Conservation (phyloP, 1,140 invertebrate species). For the Asobara japonica region DNA sequence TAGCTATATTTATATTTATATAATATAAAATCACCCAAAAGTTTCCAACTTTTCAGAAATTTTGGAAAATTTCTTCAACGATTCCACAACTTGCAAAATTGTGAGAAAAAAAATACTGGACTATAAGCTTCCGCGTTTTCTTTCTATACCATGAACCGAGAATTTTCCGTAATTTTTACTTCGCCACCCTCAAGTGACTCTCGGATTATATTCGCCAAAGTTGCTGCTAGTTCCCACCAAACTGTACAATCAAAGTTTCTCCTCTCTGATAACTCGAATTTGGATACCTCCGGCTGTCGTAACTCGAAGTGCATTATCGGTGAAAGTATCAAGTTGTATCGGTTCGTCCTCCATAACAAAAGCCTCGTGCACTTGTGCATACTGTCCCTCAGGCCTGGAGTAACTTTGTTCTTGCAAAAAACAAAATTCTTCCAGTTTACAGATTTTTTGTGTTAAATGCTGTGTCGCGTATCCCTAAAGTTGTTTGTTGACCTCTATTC, state of each 20-base stretch:
- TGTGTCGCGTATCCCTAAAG: too few relatives aligned
- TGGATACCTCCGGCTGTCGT: constrained; percentile 34
- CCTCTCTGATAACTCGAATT: constrained; percentile 21
- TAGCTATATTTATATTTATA: too few relatives aligned
- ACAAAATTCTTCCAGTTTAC: not conserved
- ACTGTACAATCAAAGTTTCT: constrained; percentile 30
- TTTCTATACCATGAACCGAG: not conserved
- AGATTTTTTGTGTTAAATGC: not conserved
- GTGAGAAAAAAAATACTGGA: too few relatives aligned
- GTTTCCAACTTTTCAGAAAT: too few relatives aligned
- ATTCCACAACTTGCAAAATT: too few relatives aligned
- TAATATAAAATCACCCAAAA: too few relatives aligned
- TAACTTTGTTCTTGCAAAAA: not conserved
- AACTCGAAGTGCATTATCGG: constrained; percentile 34
- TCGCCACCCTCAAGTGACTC: not conserved
- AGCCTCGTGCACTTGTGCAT: not conserved
- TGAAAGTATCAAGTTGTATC: constrained; percentile 33
- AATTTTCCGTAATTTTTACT: not conserved
- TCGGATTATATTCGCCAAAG: constrained; percentile 13
- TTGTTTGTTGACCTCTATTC: too few relatives aligned
- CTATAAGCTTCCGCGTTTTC: not conserved
- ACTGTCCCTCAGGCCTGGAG: not conserved
- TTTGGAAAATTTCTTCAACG: too few relatives aligned
- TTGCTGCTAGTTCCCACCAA: constrained; percentile 9
- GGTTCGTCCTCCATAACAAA: constrained; percentile 11